Percentiles rank a stretch among this genome's conserved stretches.
Evolutionary conservation across 2,888 invertebrate species (phyloP).

Genomic region (Creontiades dilutus): DNA sequence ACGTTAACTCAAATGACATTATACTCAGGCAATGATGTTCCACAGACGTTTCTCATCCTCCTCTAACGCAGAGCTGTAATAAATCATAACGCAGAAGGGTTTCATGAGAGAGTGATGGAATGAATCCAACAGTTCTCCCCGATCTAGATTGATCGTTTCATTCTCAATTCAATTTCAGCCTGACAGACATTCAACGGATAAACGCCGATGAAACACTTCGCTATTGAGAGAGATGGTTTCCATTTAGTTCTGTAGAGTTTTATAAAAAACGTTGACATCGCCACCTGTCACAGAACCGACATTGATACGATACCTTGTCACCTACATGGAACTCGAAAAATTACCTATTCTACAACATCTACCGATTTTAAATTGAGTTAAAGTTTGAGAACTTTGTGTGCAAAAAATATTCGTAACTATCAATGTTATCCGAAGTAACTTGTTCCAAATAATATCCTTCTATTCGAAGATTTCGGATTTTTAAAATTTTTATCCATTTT

Average conservation of each 20-base stretch:
- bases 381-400: too few relatives aligned
- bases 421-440: too few relatives aligned
- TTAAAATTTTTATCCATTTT: too few relatives aligned
- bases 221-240: background rate
- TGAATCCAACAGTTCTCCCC: conserved; percentile 17
- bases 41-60: conserved; percentile 17
- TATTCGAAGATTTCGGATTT: too few relatives aligned
- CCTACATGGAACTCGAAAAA: too few relatives aligned
- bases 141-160: conserved; percentile 39
- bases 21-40: background rate
- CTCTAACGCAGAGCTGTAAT: background rate
- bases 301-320: too few relatives aligned
- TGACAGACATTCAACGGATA: conserved; percentile 35
- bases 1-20: background rate
- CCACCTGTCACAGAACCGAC: too few relatives aligned
- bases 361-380: too few relatives aligned
- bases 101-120: conserved; percentile 39
- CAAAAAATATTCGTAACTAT: too few relatives aligned
- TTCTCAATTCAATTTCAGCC: conserved; percentile 20
- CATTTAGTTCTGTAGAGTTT: background rate
- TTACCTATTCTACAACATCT: too few relatives aligned
- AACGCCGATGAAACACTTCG: conserved; percentile 11
- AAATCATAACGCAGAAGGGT: conserved; percentile 10
- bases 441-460: too few relatives aligned
- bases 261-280: too few relatives aligned